Evolutionary conservation across 2,797 vertebrate genomes (phyloP), one percentile per base, ranked within the genome.

Genomic region (Bryconaethiops microstoma): DNA sequence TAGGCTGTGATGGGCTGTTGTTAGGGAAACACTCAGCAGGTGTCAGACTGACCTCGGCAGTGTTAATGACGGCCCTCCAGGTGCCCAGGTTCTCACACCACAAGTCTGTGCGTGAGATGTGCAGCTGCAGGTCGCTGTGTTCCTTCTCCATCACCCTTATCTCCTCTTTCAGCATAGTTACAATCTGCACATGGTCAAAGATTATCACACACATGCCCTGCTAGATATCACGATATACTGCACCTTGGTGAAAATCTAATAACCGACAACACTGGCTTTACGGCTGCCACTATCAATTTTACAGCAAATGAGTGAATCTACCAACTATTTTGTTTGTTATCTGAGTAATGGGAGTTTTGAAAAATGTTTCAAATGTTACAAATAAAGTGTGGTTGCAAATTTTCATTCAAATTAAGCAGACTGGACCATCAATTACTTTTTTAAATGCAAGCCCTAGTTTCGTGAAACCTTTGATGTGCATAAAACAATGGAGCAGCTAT

Each of bases 21-120:
- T 71, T 50, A 78, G 29, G 42, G 17, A 71, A 48, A 45, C 62
- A 19, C 39, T 29, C 9, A 21, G 45, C 4, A n/a, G 42, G n/a
- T 7, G 57, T 14, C 54, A 40, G 67, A 71, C 82, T 75, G 87
- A 98, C 98, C 95, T 99, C 97, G 2, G 95, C 95, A 48, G 92
- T 91, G 76, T 92, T 93, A 75, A 99, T 95, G 16, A 92, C 85
- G 0, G 97, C 98, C 88, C 94, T 96, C 98, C 98, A 99, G 90
- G 95, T 91, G 12, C 98, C 97, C 23, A 99, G 93, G 85, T 99
- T 98, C 87, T 99, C 98, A 90, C 97, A 99, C 98, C 98, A 99
- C 95, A 96, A 96, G 82, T 99, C 98, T 0, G 97, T 99, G 82
- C 97, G 93, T 2, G 91, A 95, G 90, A 99, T 96, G 84, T 99